Evolutionary conservation across 1,140 invertebrate genomes (phyloP), one percentile per base, ranked within the genome.

Genomic region (Maconellicoccus hirsutus): DNA sequence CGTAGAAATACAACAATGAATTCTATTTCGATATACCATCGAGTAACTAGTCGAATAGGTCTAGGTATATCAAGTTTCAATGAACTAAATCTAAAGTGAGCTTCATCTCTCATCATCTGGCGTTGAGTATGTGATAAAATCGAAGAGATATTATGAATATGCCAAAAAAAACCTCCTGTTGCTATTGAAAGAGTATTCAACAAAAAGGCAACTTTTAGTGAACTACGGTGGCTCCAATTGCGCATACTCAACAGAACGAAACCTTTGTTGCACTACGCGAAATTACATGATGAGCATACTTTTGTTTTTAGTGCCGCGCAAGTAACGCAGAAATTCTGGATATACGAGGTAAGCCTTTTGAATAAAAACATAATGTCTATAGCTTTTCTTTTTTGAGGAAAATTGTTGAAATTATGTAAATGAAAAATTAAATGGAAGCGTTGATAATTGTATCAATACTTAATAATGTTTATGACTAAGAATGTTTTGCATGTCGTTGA

Each of bases 161-260:
- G n/a, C n/a, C n/a, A n/a, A 52, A 52, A 52, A 19, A 33, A 52
- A 52, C 42, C 42, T 52, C 42, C 42, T 52, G 42, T 52, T 52
- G 42, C 42, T 52, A 52, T 8, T 52, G n/a, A 52, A 52, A 52
- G 12, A 52, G 42, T 3, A 52, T 52, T 16, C 6, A 52, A 52
- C 16, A 14, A 52, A 52, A 52, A 16, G n/a, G n/a, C 42, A 52
- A 52, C 2, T 52, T 52, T 52, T 19, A 52, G n/a, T n/a, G n/a
- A n/a, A n/a, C 42, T 52, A 4, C 42, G 12, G 4, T 52, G 4
- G 6, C 33, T 6, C 6, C 2, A 52, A 52, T 16, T 52, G 42
- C 42, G 42, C 42, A 52, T 19, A 52, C 42, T 52, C 42, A 19
- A 19, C 10, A 19, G n/a, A 52, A 6, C 42, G 42, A 52, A 52